Conservation (phyloP, 2,113 vertebrate genomes). For the Setophaga coronata region DNA sequence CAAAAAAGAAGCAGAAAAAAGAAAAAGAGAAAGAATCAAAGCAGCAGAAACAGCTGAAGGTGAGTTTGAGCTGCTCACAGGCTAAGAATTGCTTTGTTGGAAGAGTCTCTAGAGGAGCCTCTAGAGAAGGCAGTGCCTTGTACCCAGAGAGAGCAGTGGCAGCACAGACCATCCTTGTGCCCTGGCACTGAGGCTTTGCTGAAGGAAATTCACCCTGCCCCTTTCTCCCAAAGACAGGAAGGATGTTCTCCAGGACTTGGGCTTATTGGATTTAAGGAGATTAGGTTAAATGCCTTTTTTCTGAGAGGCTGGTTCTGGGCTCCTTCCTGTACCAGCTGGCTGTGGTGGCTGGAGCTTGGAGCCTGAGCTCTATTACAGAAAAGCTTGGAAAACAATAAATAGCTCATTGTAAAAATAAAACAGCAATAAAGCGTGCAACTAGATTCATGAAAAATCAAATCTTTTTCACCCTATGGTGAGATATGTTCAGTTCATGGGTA, state of each 20-base stretch:
- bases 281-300: not conserved
- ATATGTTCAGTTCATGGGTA: not conserved
- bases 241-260: not conserved
- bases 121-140: not conserved
- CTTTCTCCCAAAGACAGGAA: not conserved
- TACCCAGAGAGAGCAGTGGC: not conserved
- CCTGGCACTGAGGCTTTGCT: not conserved
- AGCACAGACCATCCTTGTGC: fast-evolving
- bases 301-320: not conserved
- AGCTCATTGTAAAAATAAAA: not conserved
- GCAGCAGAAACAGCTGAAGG: constrained; percentile 82
- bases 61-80: constrained; percentile 53
- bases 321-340: not conserved
- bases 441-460: not conserved
- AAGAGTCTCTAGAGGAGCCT: not conserved
- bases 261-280: not conserved
- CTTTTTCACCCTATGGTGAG: not conserved
- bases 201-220: not conserved
- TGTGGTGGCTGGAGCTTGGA: not conserved
- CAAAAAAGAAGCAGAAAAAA: constrained; percentile 90
- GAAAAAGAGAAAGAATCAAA: constrained; percentile 85
- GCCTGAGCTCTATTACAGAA: fast-evolving
- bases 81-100: not conserved
- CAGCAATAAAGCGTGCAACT: fast-evolving
- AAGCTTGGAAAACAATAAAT: not conserved